phyloP scores from a whole-genome alignment of 2,797 vertebrate species.

The Trichosurus vulpecula region DNA sequence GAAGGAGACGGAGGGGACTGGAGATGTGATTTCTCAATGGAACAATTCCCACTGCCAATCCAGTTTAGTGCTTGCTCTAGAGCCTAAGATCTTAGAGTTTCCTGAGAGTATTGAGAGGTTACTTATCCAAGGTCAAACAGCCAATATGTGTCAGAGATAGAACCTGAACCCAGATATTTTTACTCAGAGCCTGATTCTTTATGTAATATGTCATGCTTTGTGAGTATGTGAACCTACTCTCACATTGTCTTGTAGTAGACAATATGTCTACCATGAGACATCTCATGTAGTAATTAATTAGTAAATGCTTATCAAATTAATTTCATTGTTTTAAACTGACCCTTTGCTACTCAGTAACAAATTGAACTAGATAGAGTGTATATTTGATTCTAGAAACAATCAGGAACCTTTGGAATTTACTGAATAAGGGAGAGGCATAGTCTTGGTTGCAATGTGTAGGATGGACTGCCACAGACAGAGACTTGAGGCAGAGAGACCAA shows the following conservation, averaged over 20 bases:
- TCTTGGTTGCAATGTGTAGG: neutral
- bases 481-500: neutral
- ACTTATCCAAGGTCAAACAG: neutral
- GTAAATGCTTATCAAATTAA: neutral
- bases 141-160: neutral
- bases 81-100: neutral
- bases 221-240: neutral
- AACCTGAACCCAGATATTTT: neutral
- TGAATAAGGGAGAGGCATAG: neutral
- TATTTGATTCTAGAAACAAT: neutral
- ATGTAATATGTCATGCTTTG: neutral
- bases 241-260: neutral
- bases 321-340: neutral
- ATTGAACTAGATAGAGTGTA: neutral
- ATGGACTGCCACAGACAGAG: neutral
- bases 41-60: neutral
- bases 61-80: neutral
- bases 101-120: neutral
- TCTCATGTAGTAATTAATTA: neutral
- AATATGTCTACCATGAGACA: neutral
- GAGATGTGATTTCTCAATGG: neutral
- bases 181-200: neutral
- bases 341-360: neutral
- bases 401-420: neutral
- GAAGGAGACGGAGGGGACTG: neutral